These are phyloP conservation scores for Daphoenositta chrysoptera DNA, from an alignment of 2,113 vertebrate species.

Conservation along the genomic window DNA sequence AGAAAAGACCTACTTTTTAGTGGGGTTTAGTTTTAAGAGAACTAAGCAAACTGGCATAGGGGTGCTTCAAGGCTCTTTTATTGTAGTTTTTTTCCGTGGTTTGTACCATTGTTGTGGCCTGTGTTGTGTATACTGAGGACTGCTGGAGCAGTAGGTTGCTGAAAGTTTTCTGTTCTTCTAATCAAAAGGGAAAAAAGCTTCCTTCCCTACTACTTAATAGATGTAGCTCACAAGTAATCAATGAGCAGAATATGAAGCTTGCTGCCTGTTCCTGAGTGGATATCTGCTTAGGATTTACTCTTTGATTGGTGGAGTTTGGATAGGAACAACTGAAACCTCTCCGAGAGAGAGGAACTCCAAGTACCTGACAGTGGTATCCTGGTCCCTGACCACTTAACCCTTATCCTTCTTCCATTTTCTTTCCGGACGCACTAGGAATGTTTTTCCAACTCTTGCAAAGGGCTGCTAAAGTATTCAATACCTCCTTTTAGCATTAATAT, in stretches of 20 bases:
- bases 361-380: background rate
- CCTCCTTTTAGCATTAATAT: conserved; percentile 12
- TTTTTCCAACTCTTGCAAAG: background rate
- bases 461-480: conserved; percentile 55
- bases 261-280: background rate
- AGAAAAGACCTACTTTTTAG: background rate
- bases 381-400: background rate
- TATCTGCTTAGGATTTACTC: background rate
- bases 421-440: background rate
- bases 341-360: background rate
- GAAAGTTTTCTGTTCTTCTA: background rate
- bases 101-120: background rate
- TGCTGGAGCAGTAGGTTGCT: background rate
- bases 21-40: background rate
- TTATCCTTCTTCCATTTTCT: background rate
- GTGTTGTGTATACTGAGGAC: background rate
- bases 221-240: background rate
- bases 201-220: background rate
- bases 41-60: background rate
- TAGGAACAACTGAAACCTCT: background rate
- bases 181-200: background rate
- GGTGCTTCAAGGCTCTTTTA: background rate
- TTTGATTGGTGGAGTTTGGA: background rate
- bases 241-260: background rate
- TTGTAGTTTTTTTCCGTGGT: background rate